Conservation (phyloP, 2,888 invertebrate genomes). For the Pyrochroa serraticornis region DNA sequence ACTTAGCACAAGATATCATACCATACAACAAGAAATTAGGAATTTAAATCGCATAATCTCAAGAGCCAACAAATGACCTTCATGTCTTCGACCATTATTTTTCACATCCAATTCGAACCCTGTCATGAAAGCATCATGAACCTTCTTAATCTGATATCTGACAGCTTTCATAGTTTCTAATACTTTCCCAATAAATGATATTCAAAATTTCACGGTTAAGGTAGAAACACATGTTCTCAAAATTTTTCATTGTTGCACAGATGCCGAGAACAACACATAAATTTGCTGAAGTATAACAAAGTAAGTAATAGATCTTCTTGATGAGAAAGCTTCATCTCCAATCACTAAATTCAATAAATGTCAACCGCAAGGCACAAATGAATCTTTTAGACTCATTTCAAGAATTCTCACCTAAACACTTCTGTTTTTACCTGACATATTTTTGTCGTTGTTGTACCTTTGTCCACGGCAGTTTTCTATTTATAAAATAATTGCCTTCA, state of each 20-base stretch:
- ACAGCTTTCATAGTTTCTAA: too few relatives aligned
- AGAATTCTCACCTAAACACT: conserved; percentile 35
- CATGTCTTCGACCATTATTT: too few relatives aligned
- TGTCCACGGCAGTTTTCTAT: conserved; percentile 28
- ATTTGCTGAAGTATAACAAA: conserved; percentile 38
- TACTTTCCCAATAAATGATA: too few relatives aligned
- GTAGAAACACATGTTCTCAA: conserved; percentile 31
- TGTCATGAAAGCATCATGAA: too few relatives aligned
- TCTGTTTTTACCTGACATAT: conserved; percentile 37
- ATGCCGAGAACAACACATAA: conserved; percentile 37
- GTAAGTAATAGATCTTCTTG: conserved; percentile 32
- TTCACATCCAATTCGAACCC: too few relatives aligned
- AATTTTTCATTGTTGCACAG: conserved; percentile 32
- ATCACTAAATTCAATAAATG: conserved; percentile 43
- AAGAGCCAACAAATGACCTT: too few relatives aligned
- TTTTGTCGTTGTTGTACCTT: conserved; percentile 33
- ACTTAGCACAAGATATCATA: too few relatives aligned
- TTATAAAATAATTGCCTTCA: conserved; percentile 22
- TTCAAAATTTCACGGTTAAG: too few relatives aligned
- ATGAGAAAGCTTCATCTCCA: conserved; percentile 34
- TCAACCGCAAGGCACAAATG: conserved; percentile 40
- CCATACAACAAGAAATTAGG: too few relatives aligned
- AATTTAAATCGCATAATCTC: too few relatives aligned
- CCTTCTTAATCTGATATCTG: too few relatives aligned
- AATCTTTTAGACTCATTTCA: conserved; percentile 34